These are phyloP conservation scores for Plutella xylostella DNA, from an alignment of 2,888 invertebrate species.

Conservation along the genomic window DNA sequence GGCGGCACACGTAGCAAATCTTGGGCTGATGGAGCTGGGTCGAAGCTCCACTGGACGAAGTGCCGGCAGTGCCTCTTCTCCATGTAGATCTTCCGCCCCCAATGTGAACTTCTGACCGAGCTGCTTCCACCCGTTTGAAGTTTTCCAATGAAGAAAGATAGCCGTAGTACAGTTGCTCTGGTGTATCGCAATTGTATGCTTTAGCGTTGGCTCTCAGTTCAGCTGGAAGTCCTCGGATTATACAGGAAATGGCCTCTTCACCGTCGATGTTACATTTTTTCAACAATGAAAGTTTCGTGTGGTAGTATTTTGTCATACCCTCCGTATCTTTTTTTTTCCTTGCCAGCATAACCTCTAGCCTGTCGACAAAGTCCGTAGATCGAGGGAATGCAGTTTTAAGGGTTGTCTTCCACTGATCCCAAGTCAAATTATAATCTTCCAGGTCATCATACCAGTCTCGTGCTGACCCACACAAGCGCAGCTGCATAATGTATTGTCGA, in stretches of 20 bases:
- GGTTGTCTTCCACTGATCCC: constrained; percentile 24
- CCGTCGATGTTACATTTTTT: constrained; percentile 20
- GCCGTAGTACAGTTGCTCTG: constrained; percentile 19
- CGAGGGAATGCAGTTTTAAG: constrained; percentile 20
- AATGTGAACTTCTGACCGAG: no score
- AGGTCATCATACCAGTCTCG: no score
- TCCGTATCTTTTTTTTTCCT: constrained; percentile 21
- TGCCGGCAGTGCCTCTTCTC: constrained; percentile 6
- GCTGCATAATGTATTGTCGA: no score
- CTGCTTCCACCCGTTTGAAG: constrained; percentile 13
- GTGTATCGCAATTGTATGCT: constrained; percentile 19
- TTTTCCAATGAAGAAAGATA: constrained; percentile 20
- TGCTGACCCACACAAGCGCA: no score
- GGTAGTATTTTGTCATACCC: constrained; percentile 28
- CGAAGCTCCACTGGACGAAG: not conserved
- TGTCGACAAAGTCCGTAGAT: constrained; percentile 23
- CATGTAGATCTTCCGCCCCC: constrained; percentile 8
- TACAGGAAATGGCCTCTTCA: constrained; percentile 18
- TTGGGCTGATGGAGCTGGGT: not conserved
- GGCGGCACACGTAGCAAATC: constrained; percentile 16
- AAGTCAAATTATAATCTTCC: no score
- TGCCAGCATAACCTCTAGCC: constrained; percentile 23
- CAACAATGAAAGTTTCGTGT: constrained; percentile 22
- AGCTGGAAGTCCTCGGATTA: constrained; percentile 18
- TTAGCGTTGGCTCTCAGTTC: constrained; percentile 21